phyloP scores from a whole-genome alignment of 2,113 vertebrate species.

The Tragelaphus buxtoni region DNA sequence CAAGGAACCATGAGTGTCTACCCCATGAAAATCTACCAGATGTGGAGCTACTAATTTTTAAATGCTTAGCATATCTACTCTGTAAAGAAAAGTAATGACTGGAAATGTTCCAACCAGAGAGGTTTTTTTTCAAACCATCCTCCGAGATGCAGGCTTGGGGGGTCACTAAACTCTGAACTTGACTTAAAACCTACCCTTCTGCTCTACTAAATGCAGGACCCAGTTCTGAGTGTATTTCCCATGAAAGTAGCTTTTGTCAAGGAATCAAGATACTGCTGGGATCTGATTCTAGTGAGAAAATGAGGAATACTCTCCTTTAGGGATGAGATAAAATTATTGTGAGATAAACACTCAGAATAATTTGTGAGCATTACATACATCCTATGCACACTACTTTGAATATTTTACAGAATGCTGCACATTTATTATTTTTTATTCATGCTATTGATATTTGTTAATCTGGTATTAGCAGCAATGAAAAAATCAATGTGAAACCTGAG shows the following conservation, averaged over 20 bases:
- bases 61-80: rapidly evolving
- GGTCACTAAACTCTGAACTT: not conserved
- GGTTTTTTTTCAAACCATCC: not conserved
- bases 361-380: not conserved
- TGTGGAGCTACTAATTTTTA: not conserved
- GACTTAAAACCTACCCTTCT: not conserved
- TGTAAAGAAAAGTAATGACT: not conserved
- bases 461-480: not conserved
- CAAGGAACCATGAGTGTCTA: not conserved
- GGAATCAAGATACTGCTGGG: not conserved
- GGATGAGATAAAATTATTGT: not conserved
- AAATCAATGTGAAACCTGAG: not conserved
- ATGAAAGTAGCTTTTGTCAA: not conserved
- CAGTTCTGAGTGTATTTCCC: rapidly evolving
- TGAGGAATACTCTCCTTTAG: not conserved
- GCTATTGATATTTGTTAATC: not conserved
- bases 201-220: too few relatives aligned
- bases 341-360: not conserved
- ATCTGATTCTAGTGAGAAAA: not conserved
- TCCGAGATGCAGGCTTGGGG: rapidly evolving
- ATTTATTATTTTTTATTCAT: not conserved
- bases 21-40: not conserved
- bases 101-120: not conserved
- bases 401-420: not conserved
- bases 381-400: not conserved